Evolutionary conservation across 2,113 vertebrate species (phyloP), one percentile per base, ranked within the genome.

Genomic region (Axis porcinus): DNA sequence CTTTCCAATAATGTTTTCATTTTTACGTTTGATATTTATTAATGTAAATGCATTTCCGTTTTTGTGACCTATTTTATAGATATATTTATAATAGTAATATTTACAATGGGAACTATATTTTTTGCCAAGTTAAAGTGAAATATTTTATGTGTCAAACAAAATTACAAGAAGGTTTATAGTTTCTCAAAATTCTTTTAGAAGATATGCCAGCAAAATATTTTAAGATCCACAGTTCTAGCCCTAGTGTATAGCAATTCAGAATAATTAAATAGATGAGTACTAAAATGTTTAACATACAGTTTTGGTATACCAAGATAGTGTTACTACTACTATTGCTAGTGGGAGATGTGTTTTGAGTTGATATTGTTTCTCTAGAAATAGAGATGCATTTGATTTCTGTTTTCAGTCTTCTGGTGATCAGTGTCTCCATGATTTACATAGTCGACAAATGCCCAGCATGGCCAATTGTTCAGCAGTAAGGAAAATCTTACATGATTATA

Each of bases 131-230:
- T 62, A 64, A 76, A 52, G 2, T 86, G 70, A 89, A 58, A 83
- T 62, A 88, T 88, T 79, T 92, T 86, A 70, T 62, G 36, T 52
- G 21, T 78, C 50, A 94, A 89, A 78, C 40, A 50, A 96, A 97
- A 93, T 47, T 79, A 10, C 47, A 76, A 89, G 6, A 76, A 11
- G 52, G 55, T 78, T 93, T 14, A 52, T 52, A 91, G 13, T 6
- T 95, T 89, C 86, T 50, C 21, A 96, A 91, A 93, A 91, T 87
- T 93, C 13, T 91, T 83, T 95, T 83, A 85, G 21, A 92, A 93
- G 28, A 14, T 36, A 55, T 17, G 7, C 36, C 52, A 86, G 45
- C 2, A 95, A 95, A 89, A 91, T 52, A 79, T n/a, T 67, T 86
- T 81, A 36, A 95, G 86, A 11, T 84, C 25, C 33, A 58, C 23